Percentiles rank a stretch among this genome's conserved stretches.
These are phyloP conservation scores for Oreonectes daqikongensis DNA, from an alignment of 2,797 vertebrate species.

Conservation along the genomic window DNA sequence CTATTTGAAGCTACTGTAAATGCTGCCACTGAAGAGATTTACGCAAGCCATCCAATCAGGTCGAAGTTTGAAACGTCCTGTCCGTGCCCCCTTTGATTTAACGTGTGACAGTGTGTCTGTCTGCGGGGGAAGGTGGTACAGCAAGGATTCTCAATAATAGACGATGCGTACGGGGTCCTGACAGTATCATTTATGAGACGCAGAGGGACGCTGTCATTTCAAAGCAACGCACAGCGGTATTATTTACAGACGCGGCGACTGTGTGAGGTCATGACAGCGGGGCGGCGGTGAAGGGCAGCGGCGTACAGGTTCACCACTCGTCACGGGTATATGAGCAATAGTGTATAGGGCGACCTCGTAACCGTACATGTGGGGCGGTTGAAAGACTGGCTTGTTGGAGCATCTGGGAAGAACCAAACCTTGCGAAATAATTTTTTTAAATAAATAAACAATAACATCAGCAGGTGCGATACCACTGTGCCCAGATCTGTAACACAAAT, in stretches of 20 bases:
- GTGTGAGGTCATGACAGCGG: slow-evolving; percentile 45
- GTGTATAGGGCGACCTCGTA: not conserved
- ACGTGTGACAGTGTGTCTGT: slow-evolving; percentile 31
- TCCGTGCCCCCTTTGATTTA: slow-evolving; percentile 36
- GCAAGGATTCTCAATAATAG: slow-evolving; percentile 66
- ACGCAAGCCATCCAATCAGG: slow-evolving; percentile 38
- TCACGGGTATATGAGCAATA: not conserved
- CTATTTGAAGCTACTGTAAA: not conserved
- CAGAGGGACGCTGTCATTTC: slow-evolving; percentile 73
- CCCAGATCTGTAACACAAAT: slow-evolving; percentile 15
- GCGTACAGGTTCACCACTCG: slow-evolving; percentile 51
- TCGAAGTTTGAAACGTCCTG: slow-evolving; percentile 14
- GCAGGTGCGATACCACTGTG: slow-evolving; percentile 31
- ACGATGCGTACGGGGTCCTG: slow-evolving; percentile 63
- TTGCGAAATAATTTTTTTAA: not conserved
- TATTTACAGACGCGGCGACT: slow-evolving; percentile 69
- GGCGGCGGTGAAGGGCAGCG: slow-evolving; percentile 62
- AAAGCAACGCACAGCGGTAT: slow-evolving; percentile 73
- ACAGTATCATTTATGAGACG: slow-evolving; percentile 74
- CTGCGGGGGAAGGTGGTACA: slow-evolving; percentile 9
- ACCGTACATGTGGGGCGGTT: not conserved
- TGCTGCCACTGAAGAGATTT: slow-evolving; percentile 27
- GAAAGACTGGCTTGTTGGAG: slow-evolving; percentile 12
- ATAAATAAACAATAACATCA: slow-evolving; percentile 13
- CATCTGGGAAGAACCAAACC: slow-evolving; percentile 34